Conservation (phyloP, 2,797 vertebrate species). For the Clarias laeviceps region DNA sequence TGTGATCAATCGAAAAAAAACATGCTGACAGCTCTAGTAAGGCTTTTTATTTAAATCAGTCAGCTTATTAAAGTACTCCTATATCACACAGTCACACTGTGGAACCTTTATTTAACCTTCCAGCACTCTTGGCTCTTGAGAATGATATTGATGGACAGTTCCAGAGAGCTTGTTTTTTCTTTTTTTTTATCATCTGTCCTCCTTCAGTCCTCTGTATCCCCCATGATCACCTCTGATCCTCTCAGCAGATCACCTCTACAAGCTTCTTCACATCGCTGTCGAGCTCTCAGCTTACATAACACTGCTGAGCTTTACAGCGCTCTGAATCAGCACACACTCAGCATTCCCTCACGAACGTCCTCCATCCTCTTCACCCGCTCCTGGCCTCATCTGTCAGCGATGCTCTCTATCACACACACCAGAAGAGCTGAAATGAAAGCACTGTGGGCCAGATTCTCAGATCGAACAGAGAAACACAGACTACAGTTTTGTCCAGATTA, state of each 20-base stretch:
- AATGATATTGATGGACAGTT: not conserved
- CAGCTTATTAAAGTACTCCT: not conserved
- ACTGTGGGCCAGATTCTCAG: not conserved
- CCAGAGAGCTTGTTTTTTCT: not conserved
- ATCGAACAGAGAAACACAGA: not conserved
- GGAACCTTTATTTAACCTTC: not conserved
- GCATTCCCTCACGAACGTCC: conserved; percentile 18
- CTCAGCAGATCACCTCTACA: conserved; percentile 11
- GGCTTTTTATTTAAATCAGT: not conserved
- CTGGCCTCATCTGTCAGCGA: not conserved
- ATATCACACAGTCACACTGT: not conserved
- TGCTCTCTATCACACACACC: not conserved
- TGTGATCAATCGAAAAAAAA: not conserved
- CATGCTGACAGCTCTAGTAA: not conserved
- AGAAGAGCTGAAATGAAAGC: not conserved
- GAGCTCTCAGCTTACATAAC: conserved; percentile 49
- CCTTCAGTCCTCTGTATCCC: not conserved
- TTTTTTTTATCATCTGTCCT: not conserved
- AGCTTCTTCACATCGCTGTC: conserved; percentile 4
- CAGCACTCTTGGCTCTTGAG: not conserved
- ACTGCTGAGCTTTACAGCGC: conserved; percentile 14
- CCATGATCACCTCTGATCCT: not conserved
- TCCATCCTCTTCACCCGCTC: conserved; percentile 5
- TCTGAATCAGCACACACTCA: conserved; percentile 30
- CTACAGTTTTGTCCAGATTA: not conserved